Evolutionary conservation across 1,140 invertebrate genomes (phyloP).

Genomic region (Caerostris darwini): DNA sequence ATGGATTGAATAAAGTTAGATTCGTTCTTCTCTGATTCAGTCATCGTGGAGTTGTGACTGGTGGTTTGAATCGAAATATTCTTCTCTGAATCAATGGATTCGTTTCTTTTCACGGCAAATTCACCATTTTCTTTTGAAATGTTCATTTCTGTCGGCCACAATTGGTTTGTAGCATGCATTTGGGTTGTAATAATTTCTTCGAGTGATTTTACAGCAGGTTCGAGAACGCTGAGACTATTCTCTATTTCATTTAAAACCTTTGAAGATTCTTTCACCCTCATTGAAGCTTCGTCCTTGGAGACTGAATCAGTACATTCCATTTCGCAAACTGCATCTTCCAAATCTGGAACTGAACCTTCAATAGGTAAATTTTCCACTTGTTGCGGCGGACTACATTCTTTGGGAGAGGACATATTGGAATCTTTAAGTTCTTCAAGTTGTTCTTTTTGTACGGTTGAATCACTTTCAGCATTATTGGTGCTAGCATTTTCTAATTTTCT

Average conservation of each 20-base stretch:
- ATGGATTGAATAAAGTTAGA: too few species aligned
- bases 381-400: not conserved
- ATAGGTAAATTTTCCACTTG: not conserved
- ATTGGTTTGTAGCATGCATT: not conserved
- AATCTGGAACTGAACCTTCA: not conserved
- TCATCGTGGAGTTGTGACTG: too few species aligned
- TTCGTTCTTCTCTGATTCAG: too few species aligned
- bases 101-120: not conserved
- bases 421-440: not conserved
- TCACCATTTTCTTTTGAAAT: not conserved
- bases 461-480: not conserved
- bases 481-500: conserved; percentile 11
- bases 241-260: not conserved
- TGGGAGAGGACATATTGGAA: not conserved
- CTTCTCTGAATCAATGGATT: not conserved
- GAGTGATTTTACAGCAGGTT: not conserved
- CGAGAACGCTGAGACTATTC: not conserved
- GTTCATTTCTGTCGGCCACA: not conserved
- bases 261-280: not conserved
- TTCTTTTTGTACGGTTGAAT: not conserved
- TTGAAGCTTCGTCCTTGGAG: not conserved
- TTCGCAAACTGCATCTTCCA: not conserved
- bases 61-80: not conserved
- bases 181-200: not conserved
- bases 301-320: not conserved